Evolutionary conservation across 2,888 invertebrate species (phyloP).

Genomic region (Tetropium fuscum): DNA sequence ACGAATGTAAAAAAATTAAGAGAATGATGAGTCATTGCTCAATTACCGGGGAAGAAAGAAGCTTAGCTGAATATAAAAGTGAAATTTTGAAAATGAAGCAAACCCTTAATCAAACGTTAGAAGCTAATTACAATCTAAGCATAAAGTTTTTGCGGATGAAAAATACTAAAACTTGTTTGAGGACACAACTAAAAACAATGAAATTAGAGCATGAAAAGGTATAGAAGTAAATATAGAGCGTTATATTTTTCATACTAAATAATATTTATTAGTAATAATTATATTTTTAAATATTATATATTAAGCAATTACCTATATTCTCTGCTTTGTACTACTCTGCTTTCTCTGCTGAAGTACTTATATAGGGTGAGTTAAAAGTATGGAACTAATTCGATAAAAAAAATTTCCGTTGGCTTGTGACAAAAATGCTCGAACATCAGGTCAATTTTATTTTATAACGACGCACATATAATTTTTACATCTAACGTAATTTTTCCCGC

Average conservation of each 20-base stretch:
- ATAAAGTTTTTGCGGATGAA: conserved; percentile 65
- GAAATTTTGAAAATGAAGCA: conserved; percentile 62
- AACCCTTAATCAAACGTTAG: conserved; percentile 60
- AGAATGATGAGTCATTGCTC: conserved; percentile 50
- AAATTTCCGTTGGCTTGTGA: too few relatives aligned
- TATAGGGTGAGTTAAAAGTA: too few relatives aligned
- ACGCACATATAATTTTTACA: too few relatives aligned
- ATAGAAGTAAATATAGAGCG: conserved; percentile 3
- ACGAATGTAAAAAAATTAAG: conserved; percentile 60
- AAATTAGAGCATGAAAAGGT: conserved; percentile 58
- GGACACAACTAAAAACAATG: conserved; percentile 56
- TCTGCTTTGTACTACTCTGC: too few relatives aligned
- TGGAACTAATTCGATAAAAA: too few relatives aligned
- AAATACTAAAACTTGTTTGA: conserved; percentile 61
- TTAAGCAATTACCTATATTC: background rate
- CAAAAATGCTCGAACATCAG: too few relatives aligned
- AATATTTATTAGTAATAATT: background rate
- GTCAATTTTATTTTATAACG: too few relatives aligned
- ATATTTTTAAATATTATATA: background rate
- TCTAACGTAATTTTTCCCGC: too few relatives aligned
- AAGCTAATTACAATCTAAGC: conserved; percentile 65
- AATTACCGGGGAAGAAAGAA: conserved; percentile 37
- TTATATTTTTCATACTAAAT: background rate
- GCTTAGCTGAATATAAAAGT: conserved; percentile 56
- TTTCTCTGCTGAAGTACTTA: too few relatives aligned